A percentile compares a stretch with the other conserved stretches of the same genome.
Conservation (phyloP, 2,113 vertebrate genomes). For the Amazona vittata region DNA sequence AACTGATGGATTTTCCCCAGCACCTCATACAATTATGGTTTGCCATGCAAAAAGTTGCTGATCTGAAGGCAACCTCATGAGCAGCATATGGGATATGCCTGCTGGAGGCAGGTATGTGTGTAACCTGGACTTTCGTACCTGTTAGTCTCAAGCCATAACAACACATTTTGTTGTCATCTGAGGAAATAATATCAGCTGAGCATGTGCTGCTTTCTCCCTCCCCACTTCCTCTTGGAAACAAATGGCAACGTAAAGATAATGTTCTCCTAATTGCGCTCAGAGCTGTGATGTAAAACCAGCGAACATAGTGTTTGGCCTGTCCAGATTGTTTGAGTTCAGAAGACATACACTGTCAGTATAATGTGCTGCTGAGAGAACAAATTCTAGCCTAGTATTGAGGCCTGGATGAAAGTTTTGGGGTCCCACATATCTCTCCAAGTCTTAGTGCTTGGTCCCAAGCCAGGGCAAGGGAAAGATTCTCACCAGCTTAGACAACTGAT, state of each 20-base stretch:
- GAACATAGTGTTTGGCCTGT: not conserved
- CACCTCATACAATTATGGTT: not conserved
- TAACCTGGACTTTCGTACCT: not conserved
- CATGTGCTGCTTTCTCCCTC: not conserved
- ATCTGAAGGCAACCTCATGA: not conserved
- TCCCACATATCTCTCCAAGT: not conserved
- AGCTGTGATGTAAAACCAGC: not conserved
- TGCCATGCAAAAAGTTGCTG: not conserved
- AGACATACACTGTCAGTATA: not conserved
- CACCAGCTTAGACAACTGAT: not conserved
- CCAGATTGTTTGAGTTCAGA: not conserved
- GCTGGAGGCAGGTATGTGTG: not conserved
- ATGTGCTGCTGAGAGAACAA: not conserved
- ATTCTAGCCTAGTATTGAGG: not conserved
- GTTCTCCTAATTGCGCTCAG: not conserved
- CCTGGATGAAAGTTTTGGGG: not conserved
- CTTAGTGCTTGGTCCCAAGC: not conserved
- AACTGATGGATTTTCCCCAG: not conserved
- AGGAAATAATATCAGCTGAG: not conserved
- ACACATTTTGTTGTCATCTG: not conserved
- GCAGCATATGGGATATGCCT: not conserved
- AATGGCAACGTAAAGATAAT: not conserved
- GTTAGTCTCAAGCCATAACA: not conserved
- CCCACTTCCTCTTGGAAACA: not conserved
- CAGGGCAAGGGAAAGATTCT: not conserved